phyloP scores from a whole-genome alignment of 2,888 invertebrate species.

The Sympetrum striolatum region DNA sequence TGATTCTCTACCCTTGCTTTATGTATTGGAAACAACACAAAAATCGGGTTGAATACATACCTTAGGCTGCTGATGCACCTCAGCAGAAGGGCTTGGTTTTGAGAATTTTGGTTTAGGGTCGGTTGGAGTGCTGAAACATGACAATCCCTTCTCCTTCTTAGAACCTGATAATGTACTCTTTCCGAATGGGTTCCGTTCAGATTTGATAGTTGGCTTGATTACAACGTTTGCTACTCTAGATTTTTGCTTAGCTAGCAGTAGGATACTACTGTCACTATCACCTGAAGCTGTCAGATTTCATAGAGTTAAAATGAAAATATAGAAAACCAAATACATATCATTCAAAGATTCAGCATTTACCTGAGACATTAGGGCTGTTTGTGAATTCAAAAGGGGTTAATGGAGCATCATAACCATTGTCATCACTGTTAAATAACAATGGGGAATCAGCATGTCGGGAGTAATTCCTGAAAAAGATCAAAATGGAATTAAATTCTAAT shows the following conservation, averaged over 20 bases:
- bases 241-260: constrained; percentile 50
- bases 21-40: not conserved
- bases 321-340: no score
- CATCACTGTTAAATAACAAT: constrained; percentile 5
- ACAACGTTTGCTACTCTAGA: constrained; percentile 47
- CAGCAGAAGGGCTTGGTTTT: not conserved
- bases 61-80: constrained; percentile 2
- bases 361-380: not conserved
- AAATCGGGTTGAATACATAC: not conserved
- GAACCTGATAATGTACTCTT: constrained; percentile 46
- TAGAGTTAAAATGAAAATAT: not conserved
- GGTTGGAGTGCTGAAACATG: constrained; percentile 30
- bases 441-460: not conserved
- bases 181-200: constrained; percentile 50
- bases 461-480: not conserved
- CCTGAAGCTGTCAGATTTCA: constrained; percentile 33
- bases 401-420: not conserved
- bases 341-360: not conserved
- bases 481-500: no score
- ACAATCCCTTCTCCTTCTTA: constrained; percentile 45
- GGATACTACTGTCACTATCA: constrained; percentile 50
- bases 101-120: not conserved
- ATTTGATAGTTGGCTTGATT: constrained; percentile 46
- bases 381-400: not conserved
- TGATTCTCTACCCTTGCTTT: no score